phyloP scores from a whole-genome alignment of 2,888 invertebrate genomes.

The Agrochola circellaris region DNA sequence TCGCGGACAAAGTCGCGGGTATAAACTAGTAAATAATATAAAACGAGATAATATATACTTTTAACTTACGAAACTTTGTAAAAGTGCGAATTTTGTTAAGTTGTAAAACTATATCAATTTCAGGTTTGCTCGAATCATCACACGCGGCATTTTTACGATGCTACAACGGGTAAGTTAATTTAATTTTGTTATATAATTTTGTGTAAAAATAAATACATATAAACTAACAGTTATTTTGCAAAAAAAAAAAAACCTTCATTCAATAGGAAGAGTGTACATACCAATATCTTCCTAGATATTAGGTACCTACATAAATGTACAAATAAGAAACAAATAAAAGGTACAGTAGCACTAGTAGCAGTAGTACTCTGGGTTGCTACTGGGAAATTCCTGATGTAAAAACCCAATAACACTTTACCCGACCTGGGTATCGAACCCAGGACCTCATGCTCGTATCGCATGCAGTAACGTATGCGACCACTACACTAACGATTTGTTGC shows the following conservation, averaged over 20 bases:
- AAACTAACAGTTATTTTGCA: background rate
- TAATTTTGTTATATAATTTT: background rate
- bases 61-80: background rate
- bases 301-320: no score
- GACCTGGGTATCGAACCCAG: no score
- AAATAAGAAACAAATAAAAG: no score
- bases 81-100: background rate
- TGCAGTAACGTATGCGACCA: no score
- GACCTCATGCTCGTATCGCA: no score
- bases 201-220: background rate
- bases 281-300: no score
- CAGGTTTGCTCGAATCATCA: conserved; percentile 71
- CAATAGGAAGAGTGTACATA: background rate
- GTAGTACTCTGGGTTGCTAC: no score
- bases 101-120: conserved; percentile 15
- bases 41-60: background rate
- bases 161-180: conserved; percentile 80
- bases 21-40: background rate
- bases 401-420: no score
- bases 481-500: no score
- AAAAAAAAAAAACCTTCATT: background rate
- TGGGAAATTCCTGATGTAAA: no score
- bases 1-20: no score
- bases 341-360: no score
- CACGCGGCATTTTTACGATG: conserved; percentile 80